Percentiles rank a stretch among this genome's conserved stretches.
These are phyloP conservation scores for Celastrina argiolus DNA, from an alignment of 2,888 invertebrate genomes.

Conservation along the genomic window DNA sequence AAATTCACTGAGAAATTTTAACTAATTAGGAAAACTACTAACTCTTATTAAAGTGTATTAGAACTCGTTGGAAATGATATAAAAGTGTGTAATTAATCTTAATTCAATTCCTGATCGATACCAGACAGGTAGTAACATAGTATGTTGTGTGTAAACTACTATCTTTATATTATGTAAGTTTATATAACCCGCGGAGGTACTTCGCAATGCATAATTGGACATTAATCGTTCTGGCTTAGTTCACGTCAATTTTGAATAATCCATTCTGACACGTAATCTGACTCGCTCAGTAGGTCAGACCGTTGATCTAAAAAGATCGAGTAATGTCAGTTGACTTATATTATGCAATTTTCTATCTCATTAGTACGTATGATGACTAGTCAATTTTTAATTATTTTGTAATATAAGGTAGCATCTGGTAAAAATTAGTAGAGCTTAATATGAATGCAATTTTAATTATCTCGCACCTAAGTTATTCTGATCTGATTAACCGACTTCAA, in stretches of 20 bases:
- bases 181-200: slow-evolving; percentile 38
- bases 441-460: neutral
- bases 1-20: neutral
- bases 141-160: slow-evolving; percentile 33
- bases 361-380: neutral
- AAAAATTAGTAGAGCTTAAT: neutral
- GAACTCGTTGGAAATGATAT: slow-evolving; percentile 15
- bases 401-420: neutral
- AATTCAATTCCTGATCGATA: slow-evolving; percentile 23
- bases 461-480: too few relatives aligned
- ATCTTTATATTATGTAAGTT: slow-evolving; percentile 38
- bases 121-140: slow-evolving; percentile 25
- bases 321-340: neutral
- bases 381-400: slow-evolving; percentile 3
- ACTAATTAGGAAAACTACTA: neutral
- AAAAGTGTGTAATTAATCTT: slow-evolving; percentile 12
- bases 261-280: slow-evolving; percentile 21
- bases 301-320: neutral
- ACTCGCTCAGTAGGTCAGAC: neutral
- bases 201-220: slow-evolving; percentile 44
- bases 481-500: too few relatives aligned
- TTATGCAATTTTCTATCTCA: neutral
- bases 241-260: slow-evolving; percentile 21
- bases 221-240: slow-evolving; percentile 35
- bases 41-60: slow-evolving; percentile 19